Evolutionary conservation across 2,113 vertebrate genomes (phyloP).

Genomic region (Crotalus tigris): DNA sequence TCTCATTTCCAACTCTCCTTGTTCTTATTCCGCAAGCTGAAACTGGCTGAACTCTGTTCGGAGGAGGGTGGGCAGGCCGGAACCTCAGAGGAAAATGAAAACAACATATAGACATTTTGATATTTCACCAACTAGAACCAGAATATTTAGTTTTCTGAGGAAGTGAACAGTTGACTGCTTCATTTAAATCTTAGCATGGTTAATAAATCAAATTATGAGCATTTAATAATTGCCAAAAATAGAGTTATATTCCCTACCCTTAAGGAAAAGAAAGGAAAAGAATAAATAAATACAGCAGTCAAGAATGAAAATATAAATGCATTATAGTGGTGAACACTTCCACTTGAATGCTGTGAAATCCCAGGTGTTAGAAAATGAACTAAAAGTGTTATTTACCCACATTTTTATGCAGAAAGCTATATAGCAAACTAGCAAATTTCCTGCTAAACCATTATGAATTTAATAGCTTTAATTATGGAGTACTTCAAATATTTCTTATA

Average conservation of each 20-base stretch:
- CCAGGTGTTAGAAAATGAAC: slow-evolving; percentile 40
- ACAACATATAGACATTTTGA: not conserved
- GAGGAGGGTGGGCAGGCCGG: not conserved
- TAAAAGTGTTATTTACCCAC: slow-evolving; percentile 39
- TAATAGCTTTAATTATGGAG: slow-evolving; percentile 63
- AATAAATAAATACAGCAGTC: slow-evolving; percentile 4
- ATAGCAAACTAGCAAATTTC: slow-evolving; percentile 53
- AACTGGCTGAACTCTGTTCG: not conserved
- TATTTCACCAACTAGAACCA: not conserved
- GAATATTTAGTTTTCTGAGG: not conserved
- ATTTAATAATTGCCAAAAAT: slow-evolving; percentile 28
- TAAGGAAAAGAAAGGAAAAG: slow-evolving; percentile 22
- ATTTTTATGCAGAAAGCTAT: slow-evolving; percentile 49
- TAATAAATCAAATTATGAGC: slow-evolving; percentile 21
- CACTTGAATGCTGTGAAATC: slow-evolving; percentile 36
- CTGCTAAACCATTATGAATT: slow-evolving; percentile 43
- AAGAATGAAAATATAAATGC: slow-evolving; percentile 43
- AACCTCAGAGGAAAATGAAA: not conserved
- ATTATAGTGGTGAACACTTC: slow-evolving; percentile 40
- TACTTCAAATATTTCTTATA: slow-evolving; percentile 58
- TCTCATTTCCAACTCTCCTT: slow-evolving; percentile 1
- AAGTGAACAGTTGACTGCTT: not conserved
- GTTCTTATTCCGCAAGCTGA: slow-evolving; percentile 11
- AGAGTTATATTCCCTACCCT: not conserved
- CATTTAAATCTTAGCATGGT: not conserved